A percentile compares a stretch with the other conserved stretches of the same genome.
Conservation (phyloP, 2,888 invertebrate species). For the Gandaritis pyraliata region DNA sequence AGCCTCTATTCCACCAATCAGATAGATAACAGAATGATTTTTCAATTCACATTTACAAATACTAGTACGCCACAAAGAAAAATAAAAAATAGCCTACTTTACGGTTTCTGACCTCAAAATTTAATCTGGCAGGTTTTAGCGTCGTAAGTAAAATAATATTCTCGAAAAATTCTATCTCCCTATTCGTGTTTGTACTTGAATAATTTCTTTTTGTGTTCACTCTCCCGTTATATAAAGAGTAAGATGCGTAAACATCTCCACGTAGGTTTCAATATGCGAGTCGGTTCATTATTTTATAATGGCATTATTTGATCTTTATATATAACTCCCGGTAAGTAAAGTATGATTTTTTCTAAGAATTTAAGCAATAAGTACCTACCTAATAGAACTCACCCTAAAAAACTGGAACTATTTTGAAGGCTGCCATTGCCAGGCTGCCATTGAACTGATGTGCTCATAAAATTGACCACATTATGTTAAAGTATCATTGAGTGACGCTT, state of each 20-base stretch:
- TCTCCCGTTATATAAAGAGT: slow-evolving; percentile 51
- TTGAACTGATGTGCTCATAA: not conserved
- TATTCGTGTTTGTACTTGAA: slow-evolving; percentile 31
- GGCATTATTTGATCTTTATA: no score
- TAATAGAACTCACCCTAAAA: no score
- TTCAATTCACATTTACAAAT: no score
- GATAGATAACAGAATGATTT: no score
- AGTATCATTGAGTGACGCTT: slow-evolving; percentile 42
- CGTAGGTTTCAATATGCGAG: slow-evolving; percentile 2
- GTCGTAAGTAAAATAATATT: slow-evolving; percentile 43
- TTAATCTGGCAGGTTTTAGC: slow-evolving; percentile 22
- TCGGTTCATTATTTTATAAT: slow-evolving; percentile 1
- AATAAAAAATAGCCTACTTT: slow-evolving; percentile 16
- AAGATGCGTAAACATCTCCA: slow-evolving; percentile 41
- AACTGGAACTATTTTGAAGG: no score
- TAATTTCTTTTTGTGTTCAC: slow-evolving; percentile 48
- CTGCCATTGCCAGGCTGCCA: not conserved
- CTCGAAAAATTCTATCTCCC: slow-evolving; percentile 43
- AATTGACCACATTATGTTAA: not conserved
- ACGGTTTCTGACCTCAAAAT: slow-evolving; percentile 34
- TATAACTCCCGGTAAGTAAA: no score
- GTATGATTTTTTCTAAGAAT: no score
- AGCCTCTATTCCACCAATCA: no score
- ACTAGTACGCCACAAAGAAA: slow-evolving; percentile 4
- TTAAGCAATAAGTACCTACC: no score